Evolutionary conservation across 2,113 vertebrate species (phyloP), one percentile per base, ranked within the genome.

Genomic region (Cavia porcellus): DNA sequence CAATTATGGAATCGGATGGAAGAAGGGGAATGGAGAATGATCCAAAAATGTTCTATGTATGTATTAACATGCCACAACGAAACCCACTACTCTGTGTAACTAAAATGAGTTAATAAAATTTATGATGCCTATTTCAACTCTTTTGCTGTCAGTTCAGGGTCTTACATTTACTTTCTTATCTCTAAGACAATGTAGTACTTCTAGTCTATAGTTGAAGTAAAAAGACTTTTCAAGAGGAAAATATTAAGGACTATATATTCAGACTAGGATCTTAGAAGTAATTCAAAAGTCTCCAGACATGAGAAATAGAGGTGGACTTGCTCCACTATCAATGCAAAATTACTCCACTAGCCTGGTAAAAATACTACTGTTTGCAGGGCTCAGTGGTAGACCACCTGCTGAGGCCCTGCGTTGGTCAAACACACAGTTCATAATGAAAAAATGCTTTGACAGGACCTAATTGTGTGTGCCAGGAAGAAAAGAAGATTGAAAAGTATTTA

Each of bases 141-240:
- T 96, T 93, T 74, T 75, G 30, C 7, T 66, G 66, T 94, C 28
- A 92, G 52, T 92, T 89, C 52, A 83, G 61, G 88, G 30, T 50
- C 88, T 88, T 70, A 84, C 38, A 79, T 70, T 81, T 93, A 86
- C 72, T 35, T 2, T 74, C 2, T 79, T 24, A 66, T 0, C 59
- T 85, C 25, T 45, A 81, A 90, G 19, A 85, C 9, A 95, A 75
- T 35, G 89, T 22, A 12, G 70, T 42, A 74, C 1, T 82, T 2
- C 50, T 47, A 62, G 30, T 55, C 50, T 79, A 68, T 0, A 89
- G 62, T 24, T 93, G 57, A 3, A 74, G 13, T 38, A 59, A 50
- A 85, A 85, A 94, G 84, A 72, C 28, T 86, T 70, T 79, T 35
- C 10, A 55, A 50, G 42, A 32, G n/a, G 42, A 82, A 81, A 79